Evolutionary conservation across 2,797 vertebrate genomes (phyloP).

Genomic region (Cetoscarus ocellatus): DNA sequence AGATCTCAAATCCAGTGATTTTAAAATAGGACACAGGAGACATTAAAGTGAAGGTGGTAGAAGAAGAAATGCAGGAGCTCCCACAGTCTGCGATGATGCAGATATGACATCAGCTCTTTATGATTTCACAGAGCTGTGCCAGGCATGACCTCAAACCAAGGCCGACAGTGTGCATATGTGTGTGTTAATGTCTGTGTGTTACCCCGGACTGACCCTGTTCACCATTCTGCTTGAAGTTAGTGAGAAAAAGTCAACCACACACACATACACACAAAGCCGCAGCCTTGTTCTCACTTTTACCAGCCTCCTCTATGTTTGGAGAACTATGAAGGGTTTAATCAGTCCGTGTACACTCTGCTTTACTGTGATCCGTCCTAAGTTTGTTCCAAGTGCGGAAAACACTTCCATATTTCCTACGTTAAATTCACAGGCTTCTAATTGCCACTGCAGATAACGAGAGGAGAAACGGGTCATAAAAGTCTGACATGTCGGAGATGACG

Average conservation of each 20-base stretch:
- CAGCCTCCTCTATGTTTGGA: conserved; percentile 2
- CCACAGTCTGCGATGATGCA: conserved; percentile 17
- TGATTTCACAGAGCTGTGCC: conserved; percentile 38
- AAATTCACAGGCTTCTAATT: conserved; percentile 69
- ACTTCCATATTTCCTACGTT: conserved; percentile 55
- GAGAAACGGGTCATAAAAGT: conserved; percentile 73
- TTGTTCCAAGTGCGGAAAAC: conserved; percentile 57
- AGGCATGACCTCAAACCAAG: conserved; percentile 60
- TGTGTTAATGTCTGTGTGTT: conserved; percentile 29
- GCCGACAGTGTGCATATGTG: not conserved
- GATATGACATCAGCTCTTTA: conserved; percentile 52
- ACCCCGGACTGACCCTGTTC: conserved; percentile 38
- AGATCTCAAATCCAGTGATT: not conserved
- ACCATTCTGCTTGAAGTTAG: not conserved
- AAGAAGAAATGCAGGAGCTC: conserved; percentile 28
- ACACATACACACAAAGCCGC: not conserved
- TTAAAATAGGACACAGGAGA: not conserved
- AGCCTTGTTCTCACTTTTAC: conserved; percentile 18
- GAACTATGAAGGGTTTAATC: conserved; percentile 33
- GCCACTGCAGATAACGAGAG: conserved; percentile 74
- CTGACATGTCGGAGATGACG: conserved; percentile 73
- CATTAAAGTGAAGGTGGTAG: conserved; percentile 35
- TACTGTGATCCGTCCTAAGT: conserved; percentile 10
- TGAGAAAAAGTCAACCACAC: conserved; percentile 18
- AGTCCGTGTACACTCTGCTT: conserved; percentile 10